Conservation (phyloP, 2,888 invertebrate species). For the Eurois occulta region DNA sequence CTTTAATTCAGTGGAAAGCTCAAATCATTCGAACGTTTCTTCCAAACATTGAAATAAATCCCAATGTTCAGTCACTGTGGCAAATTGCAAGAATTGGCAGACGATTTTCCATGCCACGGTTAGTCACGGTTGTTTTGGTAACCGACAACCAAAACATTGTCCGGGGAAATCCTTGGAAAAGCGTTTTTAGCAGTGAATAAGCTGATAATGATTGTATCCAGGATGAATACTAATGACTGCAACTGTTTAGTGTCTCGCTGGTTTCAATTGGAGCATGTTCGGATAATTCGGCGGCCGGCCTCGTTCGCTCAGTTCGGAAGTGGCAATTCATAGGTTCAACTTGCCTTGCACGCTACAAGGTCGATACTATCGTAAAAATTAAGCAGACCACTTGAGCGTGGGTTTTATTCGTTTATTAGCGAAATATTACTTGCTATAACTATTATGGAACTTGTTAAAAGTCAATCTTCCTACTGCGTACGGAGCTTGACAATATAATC, state of each 20-base stretch:
- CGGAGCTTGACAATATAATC: slow-evolving; percentile 33
- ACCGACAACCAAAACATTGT: slow-evolving; percentile 34
- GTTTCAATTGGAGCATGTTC: slow-evolving; percentile 66
- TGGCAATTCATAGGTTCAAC: slow-evolving; percentile 79
- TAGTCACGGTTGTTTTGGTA: slow-evolving; percentile 58
- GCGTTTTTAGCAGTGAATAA: slow-evolving; percentile 18
- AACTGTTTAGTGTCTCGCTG: slow-evolving; percentile 44
- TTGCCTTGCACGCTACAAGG: slow-evolving; percentile 79
- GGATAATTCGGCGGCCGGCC: slow-evolving; percentile 72
- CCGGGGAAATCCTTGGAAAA: slow-evolving; percentile 49
- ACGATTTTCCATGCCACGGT: slow-evolving; percentile 43
- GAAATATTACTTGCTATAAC: slow-evolving; percentile 49
- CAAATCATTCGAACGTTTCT: slow-evolving; percentile 35
- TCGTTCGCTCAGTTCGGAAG: slow-evolving; percentile 80
- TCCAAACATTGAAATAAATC: slow-evolving; percentile 38
- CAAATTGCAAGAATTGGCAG: slow-evolving; percentile 37
- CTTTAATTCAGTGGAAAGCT: slow-evolving; percentile 36
- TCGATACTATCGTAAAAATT: slow-evolving; percentile 70
- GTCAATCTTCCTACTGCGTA: slow-evolving; percentile 38
- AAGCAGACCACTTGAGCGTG: slow-evolving; percentile 53
- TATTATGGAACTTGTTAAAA: slow-evolving; percentile 21
- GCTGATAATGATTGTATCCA: slow-evolving; percentile 30
- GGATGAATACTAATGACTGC: slow-evolving; percentile 40
- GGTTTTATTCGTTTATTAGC: slow-evolving; percentile 56
- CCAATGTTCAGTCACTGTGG: slow-evolving; percentile 29